Evolutionary conservation across 2,797 vertebrate genomes (phyloP), one percentile per base, ranked within the genome.

Genomic region (Melanotaenia maccullochi): DNA sequence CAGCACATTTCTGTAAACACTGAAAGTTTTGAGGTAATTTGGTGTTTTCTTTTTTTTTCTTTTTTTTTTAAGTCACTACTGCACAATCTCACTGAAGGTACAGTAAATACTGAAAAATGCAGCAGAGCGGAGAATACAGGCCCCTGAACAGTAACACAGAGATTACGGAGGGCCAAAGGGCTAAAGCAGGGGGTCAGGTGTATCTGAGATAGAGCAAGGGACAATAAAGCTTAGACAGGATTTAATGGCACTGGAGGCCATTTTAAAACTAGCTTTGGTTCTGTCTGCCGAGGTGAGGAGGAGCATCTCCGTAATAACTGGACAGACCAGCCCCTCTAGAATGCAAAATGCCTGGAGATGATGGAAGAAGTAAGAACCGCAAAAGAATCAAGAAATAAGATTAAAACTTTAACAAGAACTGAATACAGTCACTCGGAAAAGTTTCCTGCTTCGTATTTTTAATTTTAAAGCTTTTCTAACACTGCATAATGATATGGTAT

Each of bases 201-300:
- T 79, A 73, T 76, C 25, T 13, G 65, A 81, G 67, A 87, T 90
- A 86, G 87, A 87, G 86, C 77, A 65, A 76, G 78, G 82, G 81
- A 80, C 79, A 81, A 73, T 92, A 92, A 92, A 92, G 92, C 91
- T 91, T 84, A 71, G 68, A 84, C 73, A 58, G 61, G 77, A 76
- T 87, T 88, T 64, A 65, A 84, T 72, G 77, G 83, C 73, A 78
- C 65, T 36, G 62, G 78, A 76, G 75, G 85, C 83, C 87, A 90
- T 87, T 86, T 89, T 65, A 76, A 89, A 89, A 87, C 78, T 87
- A 86, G 85, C 93, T 94, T 95, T 95, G 94, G 94, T 94, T 93
- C 81, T 82, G 88, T 89, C 87, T 83, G 85, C 71, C 82, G 28
- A 83, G 76, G 78, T 82, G 86, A 79, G 76, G 77, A 65, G 81